These are phyloP conservation scores for Chaenogobius annularis DNA, from an alignment of 2,113 vertebrate species.

Conservation along the genomic window DNA sequence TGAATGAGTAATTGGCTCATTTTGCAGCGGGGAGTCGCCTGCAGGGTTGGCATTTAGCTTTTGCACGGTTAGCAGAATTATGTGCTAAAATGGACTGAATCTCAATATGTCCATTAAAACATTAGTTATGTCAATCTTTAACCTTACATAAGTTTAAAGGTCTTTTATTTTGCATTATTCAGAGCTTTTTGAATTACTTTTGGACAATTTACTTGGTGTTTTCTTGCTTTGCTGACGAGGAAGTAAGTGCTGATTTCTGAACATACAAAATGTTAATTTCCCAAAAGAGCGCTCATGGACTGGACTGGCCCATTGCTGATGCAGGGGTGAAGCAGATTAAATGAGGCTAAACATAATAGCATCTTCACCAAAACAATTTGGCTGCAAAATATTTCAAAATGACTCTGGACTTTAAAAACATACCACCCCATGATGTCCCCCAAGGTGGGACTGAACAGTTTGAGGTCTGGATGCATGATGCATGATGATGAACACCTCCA, in stretches of 20 bases:
- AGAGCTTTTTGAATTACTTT: not conserved
- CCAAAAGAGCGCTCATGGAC: too few relatives aligned
- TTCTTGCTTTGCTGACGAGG: too few relatives aligned
- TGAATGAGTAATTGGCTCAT: slow-evolving; percentile 36
- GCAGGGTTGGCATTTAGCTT: slow-evolving; percentile 50
- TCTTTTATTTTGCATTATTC: not conserved
- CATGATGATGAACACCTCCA: too few relatives aligned
- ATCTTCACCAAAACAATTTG: not conserved
- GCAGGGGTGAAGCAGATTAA: not conserved
- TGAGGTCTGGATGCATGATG: not conserved
- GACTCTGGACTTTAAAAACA: not conserved
- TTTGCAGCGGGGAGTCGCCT: slow-evolving; percentile 22
- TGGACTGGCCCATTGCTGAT: too few relatives aligned
- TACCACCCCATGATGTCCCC: not conserved
- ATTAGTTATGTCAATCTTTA: slow-evolving; percentile 1
- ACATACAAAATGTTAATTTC: too few relatives aligned
- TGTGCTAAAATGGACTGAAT: slow-evolving; percentile 33
- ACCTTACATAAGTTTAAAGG: not conserved
- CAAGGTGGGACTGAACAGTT: not conserved
- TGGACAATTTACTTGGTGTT: not conserved
- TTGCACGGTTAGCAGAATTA: slow-evolving; percentile 43
- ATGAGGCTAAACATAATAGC: not conserved
- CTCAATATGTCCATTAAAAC: slow-evolving; percentile 31
- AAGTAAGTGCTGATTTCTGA: not conserved
- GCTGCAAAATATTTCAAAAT: not conserved